Base-by-base conservation (phyloP, 2,113 vertebrate species). In the Scolopax mira region DNA sequence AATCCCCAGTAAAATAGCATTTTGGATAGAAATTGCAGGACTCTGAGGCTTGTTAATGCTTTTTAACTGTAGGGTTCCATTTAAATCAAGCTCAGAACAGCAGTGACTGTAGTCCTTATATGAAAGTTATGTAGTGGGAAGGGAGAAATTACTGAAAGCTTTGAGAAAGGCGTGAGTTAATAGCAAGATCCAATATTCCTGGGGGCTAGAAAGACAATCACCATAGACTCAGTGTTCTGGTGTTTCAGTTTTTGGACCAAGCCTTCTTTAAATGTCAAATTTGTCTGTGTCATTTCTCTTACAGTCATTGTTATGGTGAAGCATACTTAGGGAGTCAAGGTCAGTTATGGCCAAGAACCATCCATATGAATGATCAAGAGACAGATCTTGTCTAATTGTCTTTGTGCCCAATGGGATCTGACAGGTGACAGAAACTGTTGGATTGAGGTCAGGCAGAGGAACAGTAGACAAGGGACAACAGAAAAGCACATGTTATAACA, bases 381-480 rank as follows among this genome's bases (percentile, higher is more conserved):
- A 61, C 67, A 60, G 58, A 62, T 65, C 44, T 62, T 82, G 52
- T 85, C 74, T 88, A 65, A n/a, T 41, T 94, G 65, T 75, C 44
- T 81, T 93, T 94, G n/a, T 94, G 44, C 58, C 58, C 81, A n/a
- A 2, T 88, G 90, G 62, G 66, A 75, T 95, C 62, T 93, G 79
- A 90, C 85, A 90, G 82, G 75, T 95, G 85, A 52, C 71, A 91
- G 85, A 88, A 94, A n/a, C 64, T 4, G 9, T 27, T 90, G 65
- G 80, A 89, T 84, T 71, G 78, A 95, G 55, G 77, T 91, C 80
- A 87, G 65, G 77, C 77, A 89, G 60, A 90, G 78, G 77, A 91
- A 35, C 30, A 94, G 46, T 41, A 90, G 69, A 83, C 27, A 79
- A 61, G 70, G 52, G 79, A 58, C 48, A 91, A 61, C 21, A 82